phyloP scores from a whole-genome alignment of 2,113 vertebrate species.

The Chelonoidis abingdonii region DNA sequence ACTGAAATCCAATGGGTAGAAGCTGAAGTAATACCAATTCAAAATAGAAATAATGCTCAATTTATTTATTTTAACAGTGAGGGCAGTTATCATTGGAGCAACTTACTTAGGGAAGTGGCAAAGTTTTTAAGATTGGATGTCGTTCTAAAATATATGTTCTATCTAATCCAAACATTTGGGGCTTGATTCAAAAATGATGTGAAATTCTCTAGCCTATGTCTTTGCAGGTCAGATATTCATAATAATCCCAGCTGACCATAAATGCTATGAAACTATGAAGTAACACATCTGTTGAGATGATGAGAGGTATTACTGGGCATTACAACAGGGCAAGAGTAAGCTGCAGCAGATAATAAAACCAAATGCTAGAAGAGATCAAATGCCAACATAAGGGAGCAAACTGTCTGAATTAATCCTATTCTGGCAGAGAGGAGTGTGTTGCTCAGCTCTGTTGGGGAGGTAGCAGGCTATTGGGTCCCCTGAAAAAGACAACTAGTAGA shows the following conservation, averaged over 20 bases:
- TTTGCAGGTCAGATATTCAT: background rate
- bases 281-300: background rate
- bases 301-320: background rate
- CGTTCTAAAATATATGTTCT: background rate
- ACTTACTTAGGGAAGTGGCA: accelerated
- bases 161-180: background rate
- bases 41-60: background rate
- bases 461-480: background rate
- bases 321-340: background rate
- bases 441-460: background rate
- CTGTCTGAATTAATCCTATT: background rate
- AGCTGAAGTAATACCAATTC: background rate
- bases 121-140: background rate
- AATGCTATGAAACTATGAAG: background rate
- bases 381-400: background rate
- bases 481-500: background rate
- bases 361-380: background rate
- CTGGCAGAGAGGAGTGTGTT: background rate
- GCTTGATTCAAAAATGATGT: background rate
- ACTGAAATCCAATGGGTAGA: accelerated
- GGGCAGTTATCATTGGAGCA: background rate
- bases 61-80: background rate
- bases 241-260: background rate
- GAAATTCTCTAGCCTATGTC: background rate
- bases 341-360: background rate